These are phyloP conservation scores for Cariama cristata DNA, from an alignment of 2,113 vertebrate species.

Conservation along the genomic window DNA sequence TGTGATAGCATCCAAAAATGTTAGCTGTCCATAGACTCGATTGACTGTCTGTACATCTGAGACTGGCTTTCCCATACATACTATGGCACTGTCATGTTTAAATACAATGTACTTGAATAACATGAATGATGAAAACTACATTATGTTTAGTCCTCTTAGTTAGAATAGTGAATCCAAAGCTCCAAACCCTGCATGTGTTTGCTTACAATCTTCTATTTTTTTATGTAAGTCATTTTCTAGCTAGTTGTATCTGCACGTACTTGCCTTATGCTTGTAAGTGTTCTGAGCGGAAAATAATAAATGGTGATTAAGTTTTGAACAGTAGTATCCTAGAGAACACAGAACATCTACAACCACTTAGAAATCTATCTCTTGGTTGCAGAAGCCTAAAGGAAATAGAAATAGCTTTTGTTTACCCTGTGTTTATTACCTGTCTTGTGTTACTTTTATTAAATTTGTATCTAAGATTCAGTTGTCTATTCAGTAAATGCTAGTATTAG, in stretches of 20 bases:
- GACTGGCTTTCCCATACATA: fast-evolving
- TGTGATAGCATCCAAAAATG: background rate
- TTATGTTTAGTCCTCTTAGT: background rate
- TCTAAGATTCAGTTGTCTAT: constrained; percentile 61
- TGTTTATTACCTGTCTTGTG: constrained; percentile 56
- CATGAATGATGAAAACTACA: background rate
- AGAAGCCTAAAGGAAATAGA: constrained; percentile 41
- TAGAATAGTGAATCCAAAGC: background rate
- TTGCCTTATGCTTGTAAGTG: background rate
- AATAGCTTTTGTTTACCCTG: constrained; percentile 26
- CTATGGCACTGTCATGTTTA: background rate
- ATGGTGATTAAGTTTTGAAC: background rate
- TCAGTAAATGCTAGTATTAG: constrained; percentile 70
- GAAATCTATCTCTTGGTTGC: background rate
- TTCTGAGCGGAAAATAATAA: background rate
- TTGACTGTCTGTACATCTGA: background rate
- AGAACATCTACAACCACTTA: background rate
- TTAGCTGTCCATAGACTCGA: background rate
- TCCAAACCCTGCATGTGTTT: background rate
- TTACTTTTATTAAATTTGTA: constrained; percentile 63
- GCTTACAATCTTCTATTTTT: background rate
- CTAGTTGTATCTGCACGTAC: background rate
- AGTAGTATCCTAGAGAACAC: background rate
- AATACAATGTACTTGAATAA: background rate
- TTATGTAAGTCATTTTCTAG: background rate